Evolutionary conservation across 2,888 invertebrate species (phyloP), one percentile per base, ranked within the genome.

Genomic region (Oscheius sp.): DNA sequence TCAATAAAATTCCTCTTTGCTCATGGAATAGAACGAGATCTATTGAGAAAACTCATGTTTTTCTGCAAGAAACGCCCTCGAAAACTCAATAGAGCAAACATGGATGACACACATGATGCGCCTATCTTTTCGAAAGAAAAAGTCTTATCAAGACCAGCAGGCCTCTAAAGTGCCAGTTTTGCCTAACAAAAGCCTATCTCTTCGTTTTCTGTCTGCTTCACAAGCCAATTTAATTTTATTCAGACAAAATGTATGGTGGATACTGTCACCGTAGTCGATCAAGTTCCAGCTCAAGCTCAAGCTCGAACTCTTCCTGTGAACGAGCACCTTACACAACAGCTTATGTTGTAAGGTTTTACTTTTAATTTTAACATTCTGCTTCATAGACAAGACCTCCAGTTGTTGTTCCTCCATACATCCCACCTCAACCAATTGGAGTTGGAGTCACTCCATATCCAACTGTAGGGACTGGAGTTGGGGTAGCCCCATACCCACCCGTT

Each of bases 201-300:
- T 37, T 55, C 33, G n/a, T n/a, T n/a, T 55, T 12, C n/a, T 27
- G 52, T n/a, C 1, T 29, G 20, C 23, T n/a, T 12, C 6, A 20
- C 1, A 17, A 8, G 17, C 15, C 57, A 2, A 20, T 25, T 17
- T 57, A 29, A 2, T n/a, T 10, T 29, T 3, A 15, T 25, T 25
- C 10, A 25, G 15, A 3, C 2, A 57, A 25, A 57, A 57, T 57
- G 57, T 57, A 52, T 25, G 48, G 48, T 4, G 17, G 23, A 17
- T 48, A 55, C 57, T 57, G 57, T 25, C 57, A 45, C 20, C 61
- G 55, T 55, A 15, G 55, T 55, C 42, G 45, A 25, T 45, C 61
- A 27, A 45, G 61, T 27, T 45, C 45, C 10, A 31, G 27, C 42
- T 57, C 57, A 0, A 57, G 48, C 48, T 48, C 48, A 17, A 23